Evolutionary conservation across 2,797 vertebrate genomes (phyloP).

Genomic region (Platalea minor): DNA sequence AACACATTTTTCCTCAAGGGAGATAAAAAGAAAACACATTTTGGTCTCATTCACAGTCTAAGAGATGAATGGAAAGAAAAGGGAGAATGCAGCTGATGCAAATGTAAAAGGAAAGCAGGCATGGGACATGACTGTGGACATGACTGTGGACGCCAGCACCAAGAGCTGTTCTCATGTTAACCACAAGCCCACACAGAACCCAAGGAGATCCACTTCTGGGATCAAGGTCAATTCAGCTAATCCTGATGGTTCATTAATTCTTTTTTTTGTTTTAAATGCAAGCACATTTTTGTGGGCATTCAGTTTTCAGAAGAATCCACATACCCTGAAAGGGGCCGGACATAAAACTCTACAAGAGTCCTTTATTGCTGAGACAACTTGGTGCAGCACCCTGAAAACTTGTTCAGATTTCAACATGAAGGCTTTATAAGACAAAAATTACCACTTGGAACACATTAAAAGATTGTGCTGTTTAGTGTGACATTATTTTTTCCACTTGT

Average conservation of each 20-base stretch:
- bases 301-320: background rate
- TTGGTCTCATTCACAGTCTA: constrained; percentile 15
- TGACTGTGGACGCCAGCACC: fast-evolving
- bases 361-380: background rate
- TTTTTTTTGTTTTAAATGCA: background rate
- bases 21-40: background rate
- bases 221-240: background rate
- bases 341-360: background rate
- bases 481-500: background rate
- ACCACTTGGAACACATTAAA: background rate
- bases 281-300: background rate
- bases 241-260: background rate
- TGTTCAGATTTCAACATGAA: background rate
- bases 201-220: background rate
- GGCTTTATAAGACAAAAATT: background rate
- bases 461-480: background rate
- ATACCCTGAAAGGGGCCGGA: background rate
- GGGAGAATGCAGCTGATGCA: background rate
- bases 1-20: background rate
- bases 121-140: background rate
- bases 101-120: background rate
- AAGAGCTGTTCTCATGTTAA: background rate
- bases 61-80: constrained; percentile 26
- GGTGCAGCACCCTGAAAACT: background rate
- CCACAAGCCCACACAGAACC: background rate